Evolutionary conservation across 2,797 vertebrate genomes (phyloP), one percentile per base, ranked within the genome.

Genomic region (Channallabes apus): DNA sequence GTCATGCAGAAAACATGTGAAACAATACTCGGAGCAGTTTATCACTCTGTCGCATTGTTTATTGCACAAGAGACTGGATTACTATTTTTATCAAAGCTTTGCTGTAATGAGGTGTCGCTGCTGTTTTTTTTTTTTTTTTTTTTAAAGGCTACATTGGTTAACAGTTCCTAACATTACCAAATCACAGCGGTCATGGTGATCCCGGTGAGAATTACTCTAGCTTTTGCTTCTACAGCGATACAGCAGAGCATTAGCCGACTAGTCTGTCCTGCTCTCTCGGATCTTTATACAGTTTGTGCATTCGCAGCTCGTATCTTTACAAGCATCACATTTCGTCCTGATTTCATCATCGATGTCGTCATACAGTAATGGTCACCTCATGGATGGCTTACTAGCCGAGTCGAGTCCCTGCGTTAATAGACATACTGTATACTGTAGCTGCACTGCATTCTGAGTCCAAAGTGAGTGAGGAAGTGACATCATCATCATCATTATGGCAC

Each of bases 41-140:
- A 83, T 64, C 38, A 64, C 56, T 59, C 51, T 11, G 12, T 83
- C 72, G 72, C 27, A 46, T 51, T 46, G 68, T 38, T 73, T 77
- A 9, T 54, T 15, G 35, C 41, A 32, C 32, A 54, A 71, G 32
- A 58, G 51, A 29, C 17, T 82, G 8, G 15, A 58, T n/a, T 62
- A 51, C 9, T 62, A 1, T 27, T 65, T 64, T 9, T 20, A n/a
- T 29, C 15, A 20, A 4, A 29, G 9, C 17, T 8, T 56, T n/a
- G 58, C 73, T 76, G 51, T 4, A 32, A 32, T 8, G 12, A 54
- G 12, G 3, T 73, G 38, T 12, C 41, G 17, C 46, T 27, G 32
- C 35, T 71, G 5, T 17, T 76, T 24, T 73, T 41, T 41, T 41
- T 41, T 1, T 0, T 41, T 6, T 41, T 41, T 41, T 41, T 41